Percentiles rank a stretch among this genome's conserved stretches.
Evolutionary conservation across 2,888 invertebrate species (phyloP).

Genomic region (Drosophila vallismaia): DNA sequence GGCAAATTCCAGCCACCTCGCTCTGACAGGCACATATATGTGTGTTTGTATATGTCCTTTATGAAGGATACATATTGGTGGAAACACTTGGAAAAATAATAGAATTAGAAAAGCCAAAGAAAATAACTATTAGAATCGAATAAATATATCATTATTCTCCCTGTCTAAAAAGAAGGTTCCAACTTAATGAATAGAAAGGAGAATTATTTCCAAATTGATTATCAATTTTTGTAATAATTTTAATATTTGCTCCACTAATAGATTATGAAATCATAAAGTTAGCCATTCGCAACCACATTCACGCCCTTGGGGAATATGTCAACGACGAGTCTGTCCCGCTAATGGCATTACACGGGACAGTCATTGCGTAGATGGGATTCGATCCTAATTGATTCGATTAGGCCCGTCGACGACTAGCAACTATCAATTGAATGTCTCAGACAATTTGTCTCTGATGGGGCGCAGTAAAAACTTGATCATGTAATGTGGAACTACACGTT

Average conservation of each 20-base stretch:
- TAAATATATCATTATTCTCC: no score
- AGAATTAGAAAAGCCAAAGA: no score
- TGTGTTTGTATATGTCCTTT: neutral
- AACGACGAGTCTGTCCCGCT: conserved; percentile 19
- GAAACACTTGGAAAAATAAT: conserved; percentile 9
- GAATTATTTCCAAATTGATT: no score
- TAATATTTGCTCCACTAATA: neutral
- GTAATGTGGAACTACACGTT: neutral
- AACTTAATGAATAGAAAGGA: no score
- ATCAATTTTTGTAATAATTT: neutral
- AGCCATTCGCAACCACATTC: conserved; percentile 6
- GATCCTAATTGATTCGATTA: conserved; percentile 41
- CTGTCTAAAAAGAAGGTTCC: no score
- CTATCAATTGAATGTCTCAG: conserved; percentile 30
- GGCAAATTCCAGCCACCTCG: conserved; percentile 57
- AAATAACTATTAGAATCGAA: no score
- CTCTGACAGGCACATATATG: conserved; percentile 5
- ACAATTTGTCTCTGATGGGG: conserved; percentile 30
- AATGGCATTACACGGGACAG: conserved; percentile 22
- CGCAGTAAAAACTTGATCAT: conserved; percentile 24
- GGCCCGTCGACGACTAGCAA: conserved; percentile 18
- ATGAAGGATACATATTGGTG: conserved; percentile 1
- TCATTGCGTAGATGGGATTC: conserved; percentile 1
- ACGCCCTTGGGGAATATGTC: neutral
- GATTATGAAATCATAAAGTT: conserved; percentile 28